Conservation (phyloP, 2,888 invertebrate genomes). For the Uloborus plumipes region DNA sequence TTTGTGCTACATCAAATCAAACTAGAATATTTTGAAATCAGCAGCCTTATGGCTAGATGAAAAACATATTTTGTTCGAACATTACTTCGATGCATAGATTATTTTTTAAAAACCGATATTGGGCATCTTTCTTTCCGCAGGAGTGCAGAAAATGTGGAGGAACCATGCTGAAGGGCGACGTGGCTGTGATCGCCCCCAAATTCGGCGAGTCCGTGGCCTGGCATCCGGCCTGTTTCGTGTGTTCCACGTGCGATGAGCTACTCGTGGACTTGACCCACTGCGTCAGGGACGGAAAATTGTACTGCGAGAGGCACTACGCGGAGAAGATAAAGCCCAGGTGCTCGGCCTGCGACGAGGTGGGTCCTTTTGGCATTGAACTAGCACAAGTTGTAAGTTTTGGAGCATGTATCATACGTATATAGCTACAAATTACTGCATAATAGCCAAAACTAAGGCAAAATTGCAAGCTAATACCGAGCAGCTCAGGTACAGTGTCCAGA, state of each 20-base stretch:
- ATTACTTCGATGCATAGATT: not conserved
- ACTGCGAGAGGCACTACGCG: slow-evolving; percentile 96
- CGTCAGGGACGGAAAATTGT: slow-evolving; percentile 86
- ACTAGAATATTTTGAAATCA: no score
- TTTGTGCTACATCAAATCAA: no score
- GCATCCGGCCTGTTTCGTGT: slow-evolving; percentile 95
- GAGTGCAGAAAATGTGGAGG: slow-evolving; percentile 88
- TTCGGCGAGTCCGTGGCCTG: slow-evolving; percentile 82
- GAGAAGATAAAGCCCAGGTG: slow-evolving; percentile 96
- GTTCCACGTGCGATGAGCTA: slow-evolving; percentile 88
- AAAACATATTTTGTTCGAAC: not conserved
- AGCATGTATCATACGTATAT: no score
- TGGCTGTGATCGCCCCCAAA: slow-evolving; percentile 88
- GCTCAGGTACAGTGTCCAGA: no score
- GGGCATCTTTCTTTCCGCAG: slow-evolving; percentile 71
- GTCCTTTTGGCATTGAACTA: slow-evolving; percentile 69
- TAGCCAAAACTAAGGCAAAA: no score
- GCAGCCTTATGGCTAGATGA: no score
- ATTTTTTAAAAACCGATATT: not conserved
- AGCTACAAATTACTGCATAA: no score
- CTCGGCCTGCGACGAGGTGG: slow-evolving; percentile 97
- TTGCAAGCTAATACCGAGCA: no score
- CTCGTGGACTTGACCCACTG: slow-evolving; percentile 98
- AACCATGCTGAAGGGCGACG: slow-evolving; percentile 82
- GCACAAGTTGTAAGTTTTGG: no score